Evolutionary conservation across 2,113 vertebrate species (phyloP).

Genomic region (human): DNA sequence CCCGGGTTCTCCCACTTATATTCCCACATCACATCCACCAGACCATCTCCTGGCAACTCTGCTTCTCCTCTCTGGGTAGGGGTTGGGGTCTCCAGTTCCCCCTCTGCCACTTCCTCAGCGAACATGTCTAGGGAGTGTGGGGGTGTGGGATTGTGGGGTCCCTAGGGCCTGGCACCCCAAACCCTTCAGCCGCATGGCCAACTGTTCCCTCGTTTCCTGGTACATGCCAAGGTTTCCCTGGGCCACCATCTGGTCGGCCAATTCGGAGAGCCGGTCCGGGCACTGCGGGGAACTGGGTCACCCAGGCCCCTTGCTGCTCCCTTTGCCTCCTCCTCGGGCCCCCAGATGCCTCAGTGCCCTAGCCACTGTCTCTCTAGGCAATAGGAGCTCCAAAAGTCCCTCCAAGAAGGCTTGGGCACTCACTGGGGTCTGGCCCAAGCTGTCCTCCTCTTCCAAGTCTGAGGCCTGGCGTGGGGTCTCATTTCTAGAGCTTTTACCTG

Average conservation of each 20-base stretch:
- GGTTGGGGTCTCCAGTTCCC: conserved; percentile 68
- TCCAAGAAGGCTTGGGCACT: conserved; percentile 80
- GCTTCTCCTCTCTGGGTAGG: conserved; percentile 50
- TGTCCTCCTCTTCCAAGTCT: conserved; percentile 69
- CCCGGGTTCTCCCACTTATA: conserved; percentile 91
- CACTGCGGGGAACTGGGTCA: conserved; percentile 77
- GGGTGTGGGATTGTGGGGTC: conserved; percentile 11
- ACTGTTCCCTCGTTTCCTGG: conserved; percentile 91
- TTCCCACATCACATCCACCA: conserved; percentile 90
- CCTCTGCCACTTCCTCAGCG: conserved; percentile 87
- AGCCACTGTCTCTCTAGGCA: conserved; percentile 91
- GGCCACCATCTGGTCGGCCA: conserved; percentile 93
- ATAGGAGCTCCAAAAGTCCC: conserved; percentile 87
- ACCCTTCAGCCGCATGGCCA: conserved; percentile 86
- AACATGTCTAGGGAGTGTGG: conserved; percentile 92
- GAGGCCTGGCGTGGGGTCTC: background rate
- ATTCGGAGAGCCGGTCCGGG: conserved; percentile 89
- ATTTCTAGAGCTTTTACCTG: background rate
- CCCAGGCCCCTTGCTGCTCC: conserved; percentile 68
- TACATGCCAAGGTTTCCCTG: conserved; percentile 92
- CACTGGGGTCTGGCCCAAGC: conserved; percentile 74
- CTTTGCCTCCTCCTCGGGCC: conserved; percentile 83
- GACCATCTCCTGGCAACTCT: conserved; percentile 65
- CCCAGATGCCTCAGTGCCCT: conserved; percentile 87
- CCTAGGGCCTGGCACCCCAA: conserved; percentile 75